Base-by-base conservation (phyloP, 2,797 vertebrate genomes). In the Pangasius macronema region DNA sequence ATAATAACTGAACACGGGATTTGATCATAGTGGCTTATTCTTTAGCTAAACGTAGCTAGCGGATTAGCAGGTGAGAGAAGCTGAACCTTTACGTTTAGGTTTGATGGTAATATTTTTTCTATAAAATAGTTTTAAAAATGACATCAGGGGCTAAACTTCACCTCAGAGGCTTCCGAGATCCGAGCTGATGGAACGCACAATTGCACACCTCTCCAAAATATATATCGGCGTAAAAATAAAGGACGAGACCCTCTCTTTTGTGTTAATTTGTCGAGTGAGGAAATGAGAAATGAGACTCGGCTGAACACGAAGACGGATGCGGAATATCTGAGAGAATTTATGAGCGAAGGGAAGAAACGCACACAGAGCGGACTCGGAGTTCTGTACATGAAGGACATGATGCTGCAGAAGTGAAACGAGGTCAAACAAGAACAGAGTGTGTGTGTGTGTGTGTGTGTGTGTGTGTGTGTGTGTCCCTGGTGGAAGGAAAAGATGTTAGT, bases 61-160 rank as follows among this genome's bases (percentile, higher is more conserved):
- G 49, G 22, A 46, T 46, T 75, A 16, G 72, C 72, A 2, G 7
- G 30, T 36, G 53, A 59, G 33, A 59, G 53, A 0, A 63, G 36
- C 79, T 8, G n/a, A 27, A 3, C 36, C 36, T 36, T n/a, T n/a
- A n/a, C n/a, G 36, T 36, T 36, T 36, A 36, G 2, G 36, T 36
- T 2, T 39, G 49, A 39, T 22, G 16, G 39, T 57, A 7, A 18
- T 59, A 16, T 61, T 59, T 57, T 8, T 27, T 13, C 5, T 39
- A 13, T 39, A 36, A 59, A 80, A n/a, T 22, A n/a, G 46, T 51
- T 77, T 79, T 33, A 55, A 33, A 55, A 55, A 16, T 81, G 16
- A 16, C 24, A 61, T 61, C 13, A 90, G 91, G 90, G 89, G 89
- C 86, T 36, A 85, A 81, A 61, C 3, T 24, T 59, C 33, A 81